A percentile compares a stretch with the other conserved stretches of the same genome.
These are phyloP conservation scores for Megaustenia siamemsis DNA, from an alignment of 2,888 invertebrate genomes.

Conservation along the genomic window DNA sequence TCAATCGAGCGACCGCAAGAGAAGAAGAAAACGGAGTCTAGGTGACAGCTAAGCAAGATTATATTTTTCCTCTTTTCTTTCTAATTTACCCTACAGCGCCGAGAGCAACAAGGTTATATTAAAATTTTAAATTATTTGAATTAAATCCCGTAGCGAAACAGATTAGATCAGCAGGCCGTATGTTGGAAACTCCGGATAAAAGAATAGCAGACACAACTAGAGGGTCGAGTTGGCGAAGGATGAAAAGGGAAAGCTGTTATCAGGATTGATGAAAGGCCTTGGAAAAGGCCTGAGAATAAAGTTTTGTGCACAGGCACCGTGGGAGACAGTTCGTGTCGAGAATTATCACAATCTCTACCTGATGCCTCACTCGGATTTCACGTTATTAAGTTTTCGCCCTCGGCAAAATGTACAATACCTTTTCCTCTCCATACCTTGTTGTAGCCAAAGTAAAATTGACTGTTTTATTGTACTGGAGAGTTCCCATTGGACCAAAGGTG, in stretches of 20 bases:
- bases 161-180: not conserved
- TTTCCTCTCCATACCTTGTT: not conserved
- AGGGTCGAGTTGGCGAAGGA: too few relatives aligned
- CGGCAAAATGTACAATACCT: not conserved
- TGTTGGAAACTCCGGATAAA: too few relatives aligned
- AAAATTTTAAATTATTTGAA: not conserved
- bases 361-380: not conserved
- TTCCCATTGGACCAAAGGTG: not conserved
- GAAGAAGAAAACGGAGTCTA: too few relatives aligned
- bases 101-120: not conserved
- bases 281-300: not conserved
- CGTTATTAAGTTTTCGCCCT: not conserved
- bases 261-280: too few relatives aligned
- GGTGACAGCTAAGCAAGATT: too few relatives aligned
- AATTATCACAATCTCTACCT: conserved; percentile 9
- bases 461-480: not conserved
- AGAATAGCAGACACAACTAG: too few relatives aligned
- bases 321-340: not conserved
- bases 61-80: too few relatives aligned
- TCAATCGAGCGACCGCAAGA: too few relatives aligned
- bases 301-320: not conserved
- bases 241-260: too few relatives aligned
- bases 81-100: too few relatives aligned
- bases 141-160: not conserved
- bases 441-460: not conserved